Conservation (phyloP, 2,113 vertebrate species). For the Nothoprocta pentlandii region DNA sequence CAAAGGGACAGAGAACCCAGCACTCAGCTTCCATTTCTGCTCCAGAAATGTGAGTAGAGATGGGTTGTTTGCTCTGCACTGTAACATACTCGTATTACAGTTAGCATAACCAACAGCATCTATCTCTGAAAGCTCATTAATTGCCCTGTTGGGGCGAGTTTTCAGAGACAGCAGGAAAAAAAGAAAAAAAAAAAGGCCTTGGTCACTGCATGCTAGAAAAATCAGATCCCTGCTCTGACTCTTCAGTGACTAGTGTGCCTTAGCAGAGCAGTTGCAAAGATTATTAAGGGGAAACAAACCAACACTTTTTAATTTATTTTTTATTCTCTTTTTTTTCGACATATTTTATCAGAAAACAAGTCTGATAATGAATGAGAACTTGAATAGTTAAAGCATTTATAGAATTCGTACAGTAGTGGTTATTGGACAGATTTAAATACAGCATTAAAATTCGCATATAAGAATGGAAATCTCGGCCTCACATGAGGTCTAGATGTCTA, state of each 20-base stretch:
- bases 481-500: neutral
- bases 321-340: neutral
- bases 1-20: neutral
- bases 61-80: neutral
- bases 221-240: neutral
- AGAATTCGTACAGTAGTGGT: neutral
- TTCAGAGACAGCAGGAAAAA: neutral
- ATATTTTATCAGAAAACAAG: neutral
- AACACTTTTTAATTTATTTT: neutral
- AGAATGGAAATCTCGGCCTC: neutral
- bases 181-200: neutral
- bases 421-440: neutral
- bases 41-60: neutral
- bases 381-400: neutral
- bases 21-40: neutral
- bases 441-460: neutral
- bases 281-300: neutral
- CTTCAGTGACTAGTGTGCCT: neutral
- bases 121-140: neutral
- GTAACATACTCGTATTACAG: neutral
- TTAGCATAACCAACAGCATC: neutral
- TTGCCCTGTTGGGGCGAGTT: neutral
- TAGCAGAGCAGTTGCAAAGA: neutral
- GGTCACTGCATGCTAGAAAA: neutral
- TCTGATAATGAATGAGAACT: neutral